Base-by-base conservation (phyloP, 1,140 invertebrate species). In the Neuroterus valhalla region DNA sequence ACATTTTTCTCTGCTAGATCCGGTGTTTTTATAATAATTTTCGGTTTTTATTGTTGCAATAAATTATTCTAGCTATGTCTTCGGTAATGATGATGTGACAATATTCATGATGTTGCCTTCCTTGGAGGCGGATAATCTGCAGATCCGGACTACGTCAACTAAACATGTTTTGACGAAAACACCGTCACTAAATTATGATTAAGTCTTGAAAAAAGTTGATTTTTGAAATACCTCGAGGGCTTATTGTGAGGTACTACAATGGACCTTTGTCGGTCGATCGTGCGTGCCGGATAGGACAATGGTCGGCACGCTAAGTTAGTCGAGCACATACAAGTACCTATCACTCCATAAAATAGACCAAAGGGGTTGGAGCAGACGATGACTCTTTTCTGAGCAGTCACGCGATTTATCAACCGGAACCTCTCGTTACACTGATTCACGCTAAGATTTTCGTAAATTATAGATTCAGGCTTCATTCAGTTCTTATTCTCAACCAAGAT, bases 301-400 rank as follows among this genome's bases (percentile, higher is more conserved):
- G 73, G 15, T n/a, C 46, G 46, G 46, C 71, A 72, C 62, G 71
- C 26, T 23, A 72, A 19, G 15, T 38, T 14, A 17, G 19, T 21
- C 8, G 11, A 50, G 38, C 46, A 23, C 42, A 14, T 68, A 66
- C 17, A 46, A 74, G 72, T 74, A 68, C 68, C 67, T 52, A 66
- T 45, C 68, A 70, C 68, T 74, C 72, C 42, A 75, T 43, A 75
- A 70, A 75, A 75, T 75, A 75, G 73, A 75, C 15, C 42, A 43
- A 44, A 44, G n/a, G 42, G 17, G 12, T 42, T 8, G 1, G 19
- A 21, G 8, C 12, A 15, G 5, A 26, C 23, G 23, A 66, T 15
- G 17, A 44, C 17, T 12, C 11, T n/a, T 67, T 19, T 10, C 38
- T 8, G 21, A 17, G 43, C 5, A 42, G 66, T 68, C 66, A 68